Percentiles rank a stretch among this genome's conserved stretches.
phyloP scores from a whole-genome alignment of 2,888 invertebrate species.

The Oscheius sp. region DNA sequence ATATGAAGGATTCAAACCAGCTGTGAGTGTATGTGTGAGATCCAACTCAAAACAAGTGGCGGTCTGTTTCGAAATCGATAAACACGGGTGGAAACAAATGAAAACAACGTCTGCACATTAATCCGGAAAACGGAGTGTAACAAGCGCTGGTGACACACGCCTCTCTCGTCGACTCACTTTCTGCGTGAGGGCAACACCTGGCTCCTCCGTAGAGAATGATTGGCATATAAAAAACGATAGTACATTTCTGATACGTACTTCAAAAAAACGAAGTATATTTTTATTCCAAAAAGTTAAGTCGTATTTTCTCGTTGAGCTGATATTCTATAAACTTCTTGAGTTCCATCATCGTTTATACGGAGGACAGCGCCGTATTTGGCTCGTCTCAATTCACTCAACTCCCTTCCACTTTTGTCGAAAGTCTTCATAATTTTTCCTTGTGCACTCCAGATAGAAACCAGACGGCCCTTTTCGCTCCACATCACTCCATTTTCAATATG shows the following conservation, averaged over 20 bases:
- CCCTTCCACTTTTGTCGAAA: too few species aligned
- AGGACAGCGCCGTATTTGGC: not conserved
- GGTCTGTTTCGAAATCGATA: not conserved
- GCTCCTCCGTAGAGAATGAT: too few species aligned
- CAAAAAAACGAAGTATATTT: too few species aligned
- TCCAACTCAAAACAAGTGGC: not conserved
- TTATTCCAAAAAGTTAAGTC: too few species aligned
- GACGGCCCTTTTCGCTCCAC: not conserved
- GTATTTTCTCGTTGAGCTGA: not conserved
- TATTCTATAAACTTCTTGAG: not conserved
- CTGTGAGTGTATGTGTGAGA: not conserved
- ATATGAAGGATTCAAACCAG: not conserved
- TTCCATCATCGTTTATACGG: not conserved
- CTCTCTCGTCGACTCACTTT: not conserved
- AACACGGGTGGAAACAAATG: conserved; percentile 17
- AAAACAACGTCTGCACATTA: conserved; percentile 18
- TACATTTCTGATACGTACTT: too few species aligned
- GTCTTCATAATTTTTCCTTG: not conserved
- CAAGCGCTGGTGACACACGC: not conserved
- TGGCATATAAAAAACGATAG: too few species aligned
- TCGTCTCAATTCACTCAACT: not conserved
- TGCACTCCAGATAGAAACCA: conserved; percentile 11
- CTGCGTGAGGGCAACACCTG: too few species aligned
- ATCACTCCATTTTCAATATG: not conserved
- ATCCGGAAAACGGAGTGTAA: conserved; percentile 2